A percentile compares a stretch with the other conserved stretches of the same genome.
phyloP scores from a whole-genome alignment of 2,797 vertebrate species.

The Lerista edwardsae region DNA sequence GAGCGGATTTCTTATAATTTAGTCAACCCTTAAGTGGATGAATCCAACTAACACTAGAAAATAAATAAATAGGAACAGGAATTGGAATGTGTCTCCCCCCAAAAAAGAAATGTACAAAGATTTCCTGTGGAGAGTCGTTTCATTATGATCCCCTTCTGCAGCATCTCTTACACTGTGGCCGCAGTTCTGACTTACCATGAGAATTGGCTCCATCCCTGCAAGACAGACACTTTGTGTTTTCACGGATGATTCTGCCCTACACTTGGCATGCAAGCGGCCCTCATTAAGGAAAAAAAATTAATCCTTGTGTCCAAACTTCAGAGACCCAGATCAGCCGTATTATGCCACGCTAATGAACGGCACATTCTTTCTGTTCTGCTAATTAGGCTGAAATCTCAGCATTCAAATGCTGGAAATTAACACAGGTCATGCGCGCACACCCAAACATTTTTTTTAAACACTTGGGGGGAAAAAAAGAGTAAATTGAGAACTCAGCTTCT shows the following conservation, averaged over 20 bases:
- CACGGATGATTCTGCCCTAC: constrained; percentile 2
- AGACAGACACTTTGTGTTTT: background rate
- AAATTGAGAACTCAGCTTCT: background rate
- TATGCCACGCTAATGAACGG: constrained; percentile 69
- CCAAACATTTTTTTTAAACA: background rate
- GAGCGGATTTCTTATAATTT: no score
- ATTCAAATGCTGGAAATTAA: constrained; percentile 1
- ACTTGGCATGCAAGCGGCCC: constrained; percentile 41
- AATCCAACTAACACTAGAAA: no score
- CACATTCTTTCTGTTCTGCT: constrained; percentile 55
- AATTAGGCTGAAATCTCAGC: constrained; percentile 49
- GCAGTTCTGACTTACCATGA: background rate
- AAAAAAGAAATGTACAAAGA: no score
- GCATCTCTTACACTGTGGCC: no score
- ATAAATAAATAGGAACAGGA: no score
- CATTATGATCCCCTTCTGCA: no score
- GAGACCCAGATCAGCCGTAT: constrained; percentile 53
- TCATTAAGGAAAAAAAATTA: constrained; percentile 68
- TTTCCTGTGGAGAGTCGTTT: no score
- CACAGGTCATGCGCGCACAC: background rate
- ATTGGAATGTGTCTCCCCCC: no score
- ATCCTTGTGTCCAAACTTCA: constrained; percentile 64
- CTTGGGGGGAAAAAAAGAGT: background rate
- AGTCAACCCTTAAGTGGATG: no score
- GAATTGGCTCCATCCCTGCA: background rate